Base-by-base conservation (phyloP, 1,140 invertebrate genomes). In the Cardiocondyla obscurior region DNA sequence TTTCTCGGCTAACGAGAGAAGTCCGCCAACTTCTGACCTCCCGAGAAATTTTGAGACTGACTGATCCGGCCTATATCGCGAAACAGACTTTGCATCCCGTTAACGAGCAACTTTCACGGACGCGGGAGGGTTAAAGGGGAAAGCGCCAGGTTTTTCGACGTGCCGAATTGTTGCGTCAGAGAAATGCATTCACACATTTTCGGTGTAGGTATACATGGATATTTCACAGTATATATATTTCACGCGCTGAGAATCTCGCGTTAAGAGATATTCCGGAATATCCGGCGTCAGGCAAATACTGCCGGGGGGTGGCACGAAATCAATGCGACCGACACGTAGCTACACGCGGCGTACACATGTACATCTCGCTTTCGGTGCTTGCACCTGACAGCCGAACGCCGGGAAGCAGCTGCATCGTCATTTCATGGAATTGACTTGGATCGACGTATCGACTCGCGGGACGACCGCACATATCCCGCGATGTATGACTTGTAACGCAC, bases 401-500 rank as follows among this genome's bases (percentile, higher is more conserved):
- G 46, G 46, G 60, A 79, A 79, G 62, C 74, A 79, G 62, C 74
- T 79, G 74, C 74, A 53, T 79, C 74, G 74, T 79, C 74, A 79
- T 79, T 79, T 79, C 62, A 36, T 69, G 62, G 36, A 79, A 79
- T 79, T 79, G 74, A 79, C 74, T 79, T 79, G 74, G 74, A 79
- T 79, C 74, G 74, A 79, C 64, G 36, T 79, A 79, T 79, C 74
- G 74, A 79, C 46, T 53, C 22, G 74, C 53, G 60, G 33, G 49
- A 39, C 62, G 62, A 62, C 49, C 74, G 46, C 36, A 53, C 36
- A 33, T 76, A 76, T 64, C 33, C 33, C 58, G 19, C 57, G 57
- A 49, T 76, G 42, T 49, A 62, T 46, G 57, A 64, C 55, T 49
- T 46, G 72, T 60, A 49, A n/a, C 57, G 49, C 57, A n/a, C 42